phyloP scores from a whole-genome alignment of 2,113 vertebrate genomes.

The Silurus meridionalis region DNA sequence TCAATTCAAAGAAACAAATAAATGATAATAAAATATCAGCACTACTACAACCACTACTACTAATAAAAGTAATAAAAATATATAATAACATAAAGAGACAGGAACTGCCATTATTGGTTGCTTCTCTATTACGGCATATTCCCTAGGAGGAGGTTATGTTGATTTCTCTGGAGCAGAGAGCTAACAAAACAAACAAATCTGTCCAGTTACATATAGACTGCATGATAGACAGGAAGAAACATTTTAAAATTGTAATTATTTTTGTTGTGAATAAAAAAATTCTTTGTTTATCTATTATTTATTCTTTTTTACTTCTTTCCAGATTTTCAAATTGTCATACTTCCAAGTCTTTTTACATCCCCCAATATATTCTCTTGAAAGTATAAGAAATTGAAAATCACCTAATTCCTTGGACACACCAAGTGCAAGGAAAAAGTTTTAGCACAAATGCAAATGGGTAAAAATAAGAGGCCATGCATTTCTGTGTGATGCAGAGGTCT shows the following conservation, averaged over 20 bases:
- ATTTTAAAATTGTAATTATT: neutral
- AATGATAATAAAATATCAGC: too few relatives aligned
- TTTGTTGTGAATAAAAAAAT: neutral
- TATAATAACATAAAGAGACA: neutral
- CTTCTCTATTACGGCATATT: neutral
- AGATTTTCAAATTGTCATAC: neutral
- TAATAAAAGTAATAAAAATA: neutral
- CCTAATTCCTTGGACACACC: neutral
- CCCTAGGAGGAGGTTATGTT: neutral
- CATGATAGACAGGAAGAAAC: neutral
- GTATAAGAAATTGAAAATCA: constrained; percentile 12
- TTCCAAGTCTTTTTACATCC: neutral
- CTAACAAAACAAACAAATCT: neutral
- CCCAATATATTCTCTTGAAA: constrained; percentile 20
- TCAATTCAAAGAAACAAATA: too few relatives aligned
- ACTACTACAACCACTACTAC: too few relatives aligned
- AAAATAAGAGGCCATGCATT: constrained; percentile 18
- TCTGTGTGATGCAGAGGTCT: constrained; percentile 30
- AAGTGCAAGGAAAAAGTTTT: neutral
- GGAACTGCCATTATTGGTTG: neutral
- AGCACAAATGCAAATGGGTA: constrained; percentile 16
- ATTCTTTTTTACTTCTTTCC: too few relatives aligned
- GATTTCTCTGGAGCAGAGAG: neutral
- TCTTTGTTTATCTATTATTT: neutral
- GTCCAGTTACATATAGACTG: neutral